Percentiles rank a stretch among this genome's conserved stretches.
phyloP scores from a whole-genome alignment of 1,140 invertebrate genomes.

The Drosophila nannoptera region DNA sequence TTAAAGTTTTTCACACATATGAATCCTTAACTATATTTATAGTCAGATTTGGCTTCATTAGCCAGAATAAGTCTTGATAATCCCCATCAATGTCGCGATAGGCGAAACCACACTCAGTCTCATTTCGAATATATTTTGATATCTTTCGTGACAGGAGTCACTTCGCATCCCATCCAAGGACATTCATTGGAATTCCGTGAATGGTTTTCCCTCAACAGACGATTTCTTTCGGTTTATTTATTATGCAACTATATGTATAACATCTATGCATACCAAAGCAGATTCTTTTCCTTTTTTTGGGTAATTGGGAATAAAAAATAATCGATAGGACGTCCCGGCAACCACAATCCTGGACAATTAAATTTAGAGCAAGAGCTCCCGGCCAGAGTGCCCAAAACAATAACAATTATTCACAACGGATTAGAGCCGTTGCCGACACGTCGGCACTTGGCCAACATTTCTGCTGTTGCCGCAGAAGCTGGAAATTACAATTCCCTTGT shows the following conservation, averaged over 20 bases:
- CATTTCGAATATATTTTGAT: no score
- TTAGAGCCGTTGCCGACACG: conserved; percentile 71
- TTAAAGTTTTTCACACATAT: no score
- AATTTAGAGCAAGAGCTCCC: conserved; percentile 52
- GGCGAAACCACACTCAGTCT: no score
- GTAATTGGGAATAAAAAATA: conserved; percentile 56
- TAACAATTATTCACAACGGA: conserved; percentile 76
- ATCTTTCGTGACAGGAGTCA: no score
- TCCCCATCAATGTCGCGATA: no score
- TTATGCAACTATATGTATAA: not conserved
- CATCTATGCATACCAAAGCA: not conserved
- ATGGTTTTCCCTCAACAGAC: no score
- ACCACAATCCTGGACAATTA: conserved; percentile 55
- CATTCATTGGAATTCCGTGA: no score
- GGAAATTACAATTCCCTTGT: conserved; percentile 69
- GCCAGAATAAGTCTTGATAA: no score
- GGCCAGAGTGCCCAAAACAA: conserved; percentile 52
- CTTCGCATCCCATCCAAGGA: no score
- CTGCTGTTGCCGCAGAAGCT: conserved; percentile 30
- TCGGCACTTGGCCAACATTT: conserved; percentile 62
- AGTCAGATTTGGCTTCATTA: no score
- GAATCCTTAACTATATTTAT: no score
- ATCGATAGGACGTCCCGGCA: conserved; percentile 45
- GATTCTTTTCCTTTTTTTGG: not conserved
- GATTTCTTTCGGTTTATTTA: no score